Evolutionary conservation across 2,888 invertebrate species (phyloP), one percentile per base, ranked within the genome.

Genomic region (Machimus rusticus): DNA sequence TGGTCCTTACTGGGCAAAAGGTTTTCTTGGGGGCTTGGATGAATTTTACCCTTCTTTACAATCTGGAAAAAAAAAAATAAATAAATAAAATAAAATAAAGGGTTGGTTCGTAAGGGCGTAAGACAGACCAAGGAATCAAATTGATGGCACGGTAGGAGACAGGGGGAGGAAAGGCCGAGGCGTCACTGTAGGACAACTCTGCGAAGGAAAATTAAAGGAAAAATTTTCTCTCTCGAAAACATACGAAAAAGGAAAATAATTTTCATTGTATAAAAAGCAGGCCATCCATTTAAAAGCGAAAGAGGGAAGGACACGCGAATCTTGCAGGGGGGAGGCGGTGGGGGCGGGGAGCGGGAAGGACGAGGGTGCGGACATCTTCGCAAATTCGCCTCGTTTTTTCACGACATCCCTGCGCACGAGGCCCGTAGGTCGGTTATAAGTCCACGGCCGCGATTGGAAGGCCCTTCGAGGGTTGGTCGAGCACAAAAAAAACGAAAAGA

Each of bases 211-310:
- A 85, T 46, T 85, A 46, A 85, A 85, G 85, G 85, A 85, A 85
- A 85, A 85, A 85, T 85, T 43, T 34, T 55, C 74, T 12, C 46
- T 12, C 66, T 85, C 31, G 57, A 74, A 74, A 85, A 85, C 74
- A 46, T 74, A 85, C 85, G n/a, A 31, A 85, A 85, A 85, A 84
- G 43, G 85, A 74, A 85, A 85, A 85, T 85, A 74, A 74, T 85
- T n/a, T n/a, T 74, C 85, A 85, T 85, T 85, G 85, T 85, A 85
- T 85, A 85, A 85, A 85, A 85, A 85, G 85, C 85, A 85, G 74
- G 85, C 85, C 85, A 85, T 85, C 85, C 46, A 74, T 74, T 85
- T 74, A 66, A n/a, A 66, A 2, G 23, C 23, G 19, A 66, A 66
- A 55, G 81, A 16, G 23, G 37, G 39, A 23, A 57, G 14, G 28